phyloP scores from a whole-genome alignment of 2,888 invertebrate species.

The Trachelus tabidus region DNA sequence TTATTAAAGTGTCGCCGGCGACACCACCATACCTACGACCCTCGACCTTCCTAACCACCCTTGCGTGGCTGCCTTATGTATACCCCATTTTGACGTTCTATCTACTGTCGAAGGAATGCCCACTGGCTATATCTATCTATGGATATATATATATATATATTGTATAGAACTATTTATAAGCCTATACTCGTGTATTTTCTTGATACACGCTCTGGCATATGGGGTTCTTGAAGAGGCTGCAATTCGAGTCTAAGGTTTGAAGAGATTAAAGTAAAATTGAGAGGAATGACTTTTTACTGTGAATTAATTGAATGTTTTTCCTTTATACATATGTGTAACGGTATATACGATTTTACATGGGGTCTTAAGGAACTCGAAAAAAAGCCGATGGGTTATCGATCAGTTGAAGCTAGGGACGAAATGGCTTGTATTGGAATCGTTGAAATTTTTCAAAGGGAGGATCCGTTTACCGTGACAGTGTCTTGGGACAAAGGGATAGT shows the following conservation, averaged over 20 bases:
- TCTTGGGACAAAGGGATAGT: not conserved
- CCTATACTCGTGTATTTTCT: no score
- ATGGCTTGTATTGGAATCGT: not conserved
- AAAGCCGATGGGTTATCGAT: not conserved
- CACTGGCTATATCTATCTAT: not conserved
- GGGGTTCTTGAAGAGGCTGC: not conserved
- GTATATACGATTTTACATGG: not conserved
- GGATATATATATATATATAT: not conserved
- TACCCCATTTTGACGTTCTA: not conserved
- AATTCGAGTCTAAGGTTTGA: not conserved
- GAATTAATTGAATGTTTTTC: not conserved
- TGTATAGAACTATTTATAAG: no score
- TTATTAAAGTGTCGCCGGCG: constrained; percentile 55
- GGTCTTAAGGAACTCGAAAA: not conserved
- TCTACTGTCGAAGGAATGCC: not conserved
- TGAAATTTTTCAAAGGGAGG: not conserved
- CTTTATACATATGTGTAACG: not conserved
- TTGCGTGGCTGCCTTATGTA: not conserved
- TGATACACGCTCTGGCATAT: not conserved
- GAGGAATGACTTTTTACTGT: not conserved
- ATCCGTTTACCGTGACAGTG: not conserved
- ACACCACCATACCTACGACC: constrained; percentile 8
- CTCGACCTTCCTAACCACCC: not conserved
- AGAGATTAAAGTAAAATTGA: not conserved
- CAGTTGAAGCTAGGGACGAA: not conserved